Conservation (phyloP, 2,797 vertebrate genomes). For the Enteromius viviparus region DNA sequence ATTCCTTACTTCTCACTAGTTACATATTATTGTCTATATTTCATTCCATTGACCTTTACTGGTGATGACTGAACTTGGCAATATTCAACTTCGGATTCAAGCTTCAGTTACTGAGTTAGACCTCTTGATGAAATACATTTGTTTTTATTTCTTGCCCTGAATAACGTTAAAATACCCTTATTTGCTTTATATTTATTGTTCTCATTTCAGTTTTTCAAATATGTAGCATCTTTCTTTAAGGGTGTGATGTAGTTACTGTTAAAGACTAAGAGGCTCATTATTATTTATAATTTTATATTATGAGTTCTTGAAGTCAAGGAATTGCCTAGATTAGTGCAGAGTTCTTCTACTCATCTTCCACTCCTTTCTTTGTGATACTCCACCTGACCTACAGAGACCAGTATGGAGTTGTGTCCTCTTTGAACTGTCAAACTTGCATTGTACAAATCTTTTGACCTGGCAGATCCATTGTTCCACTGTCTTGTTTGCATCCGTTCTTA, state of each 20-base stretch:
- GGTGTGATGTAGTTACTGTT: slow-evolving; percentile 9
- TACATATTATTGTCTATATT: slow-evolving; percentile 20
- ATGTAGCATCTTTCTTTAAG: slow-evolving; percentile 16
- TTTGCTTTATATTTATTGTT: slow-evolving; percentile 9
- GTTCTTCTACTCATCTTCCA: not conserved
- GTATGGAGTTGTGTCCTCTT: not conserved
- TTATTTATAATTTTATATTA: slow-evolving; percentile 27
- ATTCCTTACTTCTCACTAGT: slow-evolving; percentile 15
- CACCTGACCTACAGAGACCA: not conserved
- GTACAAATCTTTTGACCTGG: not conserved
- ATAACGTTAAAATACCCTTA: not conserved
- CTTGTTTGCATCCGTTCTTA: not conserved
- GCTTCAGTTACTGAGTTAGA: slow-evolving; percentile 23
- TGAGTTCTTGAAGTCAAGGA: slow-evolving; percentile 1
- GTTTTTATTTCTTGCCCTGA: not conserved
- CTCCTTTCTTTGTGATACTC: not conserved
- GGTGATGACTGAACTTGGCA: slow-evolving; percentile 21
- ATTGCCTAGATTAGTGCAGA: slow-evolving; percentile 2
- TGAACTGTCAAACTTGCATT: not conserved
- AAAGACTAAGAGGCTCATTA: not conserved
- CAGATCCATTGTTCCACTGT: not conserved
- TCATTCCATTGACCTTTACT: slow-evolving; percentile 39
- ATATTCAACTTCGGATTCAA: slow-evolving; percentile 3
- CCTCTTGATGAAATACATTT: not conserved
- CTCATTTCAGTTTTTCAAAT: not conserved